These are phyloP conservation scores for Dolomedes plantarius DNA, from an alignment of 2,888 invertebrate species.

Conservation along the genomic window DNA sequence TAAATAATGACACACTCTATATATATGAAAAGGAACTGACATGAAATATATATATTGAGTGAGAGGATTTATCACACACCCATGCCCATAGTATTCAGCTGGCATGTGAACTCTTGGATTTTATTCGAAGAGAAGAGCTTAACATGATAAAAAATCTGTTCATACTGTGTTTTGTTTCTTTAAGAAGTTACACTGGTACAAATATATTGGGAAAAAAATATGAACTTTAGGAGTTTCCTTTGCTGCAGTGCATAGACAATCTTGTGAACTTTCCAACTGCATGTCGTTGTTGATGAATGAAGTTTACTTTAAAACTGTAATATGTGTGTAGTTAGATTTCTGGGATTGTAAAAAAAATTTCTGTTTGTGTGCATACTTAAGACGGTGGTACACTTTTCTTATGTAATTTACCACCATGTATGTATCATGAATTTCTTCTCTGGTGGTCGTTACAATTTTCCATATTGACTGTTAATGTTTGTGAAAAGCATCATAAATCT, in stretches of 20 bases:
- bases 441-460: background rate
- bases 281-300: conserved; percentile 15
- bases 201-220: background rate
- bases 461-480: conserved; percentile 14
- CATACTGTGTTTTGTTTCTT: background rate
- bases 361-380: background rate
- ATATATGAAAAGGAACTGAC: conserved; percentile 3
- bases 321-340: conserved; percentile 55
- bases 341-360: background rate
- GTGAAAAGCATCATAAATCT: background rate
- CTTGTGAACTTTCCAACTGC: conserved; percentile 49
- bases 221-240: background rate
- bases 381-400: background rate
- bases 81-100: background rate
- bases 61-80: conserved; percentile 17
- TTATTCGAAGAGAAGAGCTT: conserved; percentile 54
- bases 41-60: conserved; percentile 22
- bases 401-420: conserved; percentile 5
- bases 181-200: background rate
- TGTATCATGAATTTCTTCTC: conserved; percentile 1
- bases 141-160: conserved; percentile 10
- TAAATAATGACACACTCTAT: conserved; percentile 36
- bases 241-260: conserved; percentile 63
- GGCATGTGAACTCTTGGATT: conserved; percentile 8
- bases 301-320: conserved; percentile 41